phyloP scores from a whole-genome alignment of 2,797 vertebrate species.

The Potorous gilbertii region DNA sequence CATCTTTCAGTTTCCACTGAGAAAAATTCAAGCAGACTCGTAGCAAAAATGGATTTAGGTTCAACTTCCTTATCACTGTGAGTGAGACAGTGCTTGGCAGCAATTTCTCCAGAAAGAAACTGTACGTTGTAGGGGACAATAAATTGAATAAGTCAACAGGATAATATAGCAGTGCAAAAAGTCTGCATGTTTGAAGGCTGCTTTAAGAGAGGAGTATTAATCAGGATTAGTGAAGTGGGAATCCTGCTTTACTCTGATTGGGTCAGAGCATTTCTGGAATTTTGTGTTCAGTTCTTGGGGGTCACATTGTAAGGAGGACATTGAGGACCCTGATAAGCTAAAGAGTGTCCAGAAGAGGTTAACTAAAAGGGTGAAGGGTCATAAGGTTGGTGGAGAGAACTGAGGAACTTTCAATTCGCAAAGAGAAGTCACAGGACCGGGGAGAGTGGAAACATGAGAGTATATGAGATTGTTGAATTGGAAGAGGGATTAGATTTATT shows the following conservation, averaged over 20 bases:
- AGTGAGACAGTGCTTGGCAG: not conserved
- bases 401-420: not conserved
- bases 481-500: not conserved
- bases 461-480: not conserved
- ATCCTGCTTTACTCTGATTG: not conserved
- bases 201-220: not conserved
- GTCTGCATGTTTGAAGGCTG: not conserved
- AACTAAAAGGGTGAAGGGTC: not conserved
- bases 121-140: not conserved
- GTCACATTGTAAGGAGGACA: not conserved
- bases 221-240: not conserved
- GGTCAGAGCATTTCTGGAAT: not conserved
- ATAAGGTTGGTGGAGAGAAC: not conserved
- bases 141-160: not conserved
- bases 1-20: conserved; percentile 6
- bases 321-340: not conserved
- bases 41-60: not conserved
- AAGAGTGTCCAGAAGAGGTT: not conserved
- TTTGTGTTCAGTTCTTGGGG: not conserved
- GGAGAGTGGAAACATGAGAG: not conserved
- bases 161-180: not conserved
- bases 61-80: not conserved
- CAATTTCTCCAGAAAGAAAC: not conserved
- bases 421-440: not conserved
- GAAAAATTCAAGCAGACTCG: not conserved